A percentile compares a stretch with the other conserved stretches of the same genome.
These are phyloP conservation scores for Neuroterus valhalla DNA, from an alignment of 1,140 invertebrate genomes.

Conservation along the genomic window DNA sequence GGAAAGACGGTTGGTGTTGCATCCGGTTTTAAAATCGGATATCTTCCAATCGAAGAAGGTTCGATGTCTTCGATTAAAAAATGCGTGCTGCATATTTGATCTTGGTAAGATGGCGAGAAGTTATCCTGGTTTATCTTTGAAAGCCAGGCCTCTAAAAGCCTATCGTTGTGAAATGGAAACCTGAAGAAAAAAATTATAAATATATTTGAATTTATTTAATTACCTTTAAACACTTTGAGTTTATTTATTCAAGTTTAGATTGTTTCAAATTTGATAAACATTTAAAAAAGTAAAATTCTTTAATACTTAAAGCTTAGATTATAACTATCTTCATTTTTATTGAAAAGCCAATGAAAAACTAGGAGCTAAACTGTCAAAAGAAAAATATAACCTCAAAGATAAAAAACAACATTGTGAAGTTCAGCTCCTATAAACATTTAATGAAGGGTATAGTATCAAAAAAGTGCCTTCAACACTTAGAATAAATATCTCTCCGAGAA, in stretches of 20 bases:
- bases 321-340: no score
- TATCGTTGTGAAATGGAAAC: constrained; percentile 49
- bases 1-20: constrained; percentile 54
- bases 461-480: no score
- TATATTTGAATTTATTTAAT: neutral
- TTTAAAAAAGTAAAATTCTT: no score
- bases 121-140: constrained; percentile 46
- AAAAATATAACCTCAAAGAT: no score
- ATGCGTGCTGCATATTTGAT: constrained; percentile 53
- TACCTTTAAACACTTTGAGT: neutral
- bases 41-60: constrained; percentile 36
- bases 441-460: no score
- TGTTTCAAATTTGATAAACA: no score
- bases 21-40: constrained; percentile 42
- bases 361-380: no score
- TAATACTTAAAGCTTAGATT: no score
- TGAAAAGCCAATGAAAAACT: no score
- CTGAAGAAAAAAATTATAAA: constrained; percentile 34
- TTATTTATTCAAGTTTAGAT: neutral
- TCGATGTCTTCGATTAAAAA: constrained; percentile 50
- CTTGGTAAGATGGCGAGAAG: constrained; percentile 39
- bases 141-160: constrained; percentile 51
- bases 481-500: neutral
- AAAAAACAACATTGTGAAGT: no score
- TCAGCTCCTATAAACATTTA: neutral